phyloP scores from a whole-genome alignment of 2,797 vertebrate genomes.

The Acanthornis magna region DNA sequence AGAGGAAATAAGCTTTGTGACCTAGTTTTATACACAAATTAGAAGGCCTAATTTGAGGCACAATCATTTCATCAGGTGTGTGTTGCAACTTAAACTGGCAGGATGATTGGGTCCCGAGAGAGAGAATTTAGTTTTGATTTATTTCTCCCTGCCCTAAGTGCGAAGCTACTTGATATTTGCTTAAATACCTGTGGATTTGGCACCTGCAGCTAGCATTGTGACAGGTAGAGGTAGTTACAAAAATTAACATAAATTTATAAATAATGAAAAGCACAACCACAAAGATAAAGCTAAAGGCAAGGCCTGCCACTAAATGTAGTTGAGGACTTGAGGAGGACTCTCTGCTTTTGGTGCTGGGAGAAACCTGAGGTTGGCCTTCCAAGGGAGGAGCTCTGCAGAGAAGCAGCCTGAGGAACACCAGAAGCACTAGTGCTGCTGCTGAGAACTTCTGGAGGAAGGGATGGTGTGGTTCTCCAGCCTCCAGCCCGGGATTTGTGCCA shows the following conservation, averaged over 20 bases:
- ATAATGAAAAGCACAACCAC: not conserved
- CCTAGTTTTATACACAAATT: conserved; percentile 43
- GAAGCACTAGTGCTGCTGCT: not conserved
- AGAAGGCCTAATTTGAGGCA: conserved; percentile 17
- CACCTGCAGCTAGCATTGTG: conserved; percentile 34
- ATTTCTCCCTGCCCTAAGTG: not conserved
- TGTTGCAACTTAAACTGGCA: conserved; percentile 9
- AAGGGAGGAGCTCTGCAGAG: not conserved
- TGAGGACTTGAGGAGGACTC: not conserved
- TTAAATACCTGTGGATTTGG: not conserved
- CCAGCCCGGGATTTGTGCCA: not conserved
- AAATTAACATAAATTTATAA: not conserved
- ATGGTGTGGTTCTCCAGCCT: not conserved
- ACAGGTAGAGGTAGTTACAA: not conserved
- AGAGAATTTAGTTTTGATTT: not conserved
- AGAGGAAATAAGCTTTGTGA: conserved; percentile 6
- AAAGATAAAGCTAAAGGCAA: not conserved
- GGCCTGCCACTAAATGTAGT: not conserved
- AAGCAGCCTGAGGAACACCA: not conserved
- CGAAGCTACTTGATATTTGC: conserved; percentile 4
- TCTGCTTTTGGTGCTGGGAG: not conserved
- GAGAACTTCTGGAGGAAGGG: not conserved
- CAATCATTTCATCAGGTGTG: conserved; percentile 17
- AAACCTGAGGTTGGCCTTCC: not conserved
- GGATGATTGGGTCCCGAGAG: not conserved